These are phyloP conservation scores for Cyprinella venusta DNA, from an alignment of 2,797 vertebrate genomes.

Conservation along the genomic window DNA sequence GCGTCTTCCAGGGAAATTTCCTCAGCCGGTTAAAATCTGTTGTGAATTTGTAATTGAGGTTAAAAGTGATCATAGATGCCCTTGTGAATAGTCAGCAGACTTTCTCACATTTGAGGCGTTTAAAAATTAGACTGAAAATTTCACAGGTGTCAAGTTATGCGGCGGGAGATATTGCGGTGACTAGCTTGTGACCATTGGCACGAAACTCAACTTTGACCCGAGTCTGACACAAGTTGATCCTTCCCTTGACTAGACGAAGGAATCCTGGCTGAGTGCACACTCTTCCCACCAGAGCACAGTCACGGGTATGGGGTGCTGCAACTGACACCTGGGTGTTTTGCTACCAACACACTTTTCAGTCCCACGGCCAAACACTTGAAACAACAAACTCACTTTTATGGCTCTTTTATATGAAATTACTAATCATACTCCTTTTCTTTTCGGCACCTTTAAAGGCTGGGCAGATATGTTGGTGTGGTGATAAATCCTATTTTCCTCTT, in stretches of 20 bases:
- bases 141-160: not conserved
- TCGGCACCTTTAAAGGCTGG: conserved; percentile 4
- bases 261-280: not conserved
- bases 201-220: conserved; percentile 34
- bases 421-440: conserved; percentile 2
- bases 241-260: conserved; percentile 34
- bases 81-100: not conserved
- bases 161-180: not conserved
- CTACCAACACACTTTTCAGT: conserved; percentile 22
- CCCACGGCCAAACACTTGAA: conserved; percentile 27
- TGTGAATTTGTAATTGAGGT: not conserved
- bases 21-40: not conserved
- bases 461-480: not conserved
- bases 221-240: conserved; percentile 31
- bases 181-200: not conserved
- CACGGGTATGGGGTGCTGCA: conserved; percentile 28
- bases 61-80: too few species aligned
- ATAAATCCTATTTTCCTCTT: conserved; percentile 2
- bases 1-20: not conserved
- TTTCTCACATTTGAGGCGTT: not conserved
- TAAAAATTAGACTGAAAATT: not conserved
- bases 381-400: not conserved
- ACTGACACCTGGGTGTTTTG: conserved; percentile 43
- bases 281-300: not conserved
- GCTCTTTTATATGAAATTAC: not conserved